Evolutionary conservation across 2,113 vertebrate species (phyloP), one percentile per base, ranked within the genome.

Genomic region (Pholis gunnellus): DNA sequence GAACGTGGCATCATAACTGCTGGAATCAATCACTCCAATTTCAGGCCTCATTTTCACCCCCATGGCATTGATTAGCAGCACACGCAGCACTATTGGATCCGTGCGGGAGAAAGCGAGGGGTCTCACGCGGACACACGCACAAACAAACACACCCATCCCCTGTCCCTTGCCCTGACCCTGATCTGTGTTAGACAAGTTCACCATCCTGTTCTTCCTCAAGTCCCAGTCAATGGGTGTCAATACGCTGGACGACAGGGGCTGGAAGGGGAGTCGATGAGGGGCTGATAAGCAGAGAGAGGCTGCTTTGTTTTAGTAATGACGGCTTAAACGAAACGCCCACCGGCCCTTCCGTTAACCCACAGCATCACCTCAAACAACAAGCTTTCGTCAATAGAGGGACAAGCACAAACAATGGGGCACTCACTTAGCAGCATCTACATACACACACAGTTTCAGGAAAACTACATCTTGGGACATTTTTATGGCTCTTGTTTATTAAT

Each of bases 301-400:
- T 92, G 92, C 93, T 95, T 95, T 96, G 95, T 95, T 95, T 95
- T 91, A 93, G 92, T 95, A 95, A 95, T 95, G 94, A 94, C 50
- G 90, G 92, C 94, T 94, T 95, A 95, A 94, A 94, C 72, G 46
- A 85, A 85, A 88, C 64, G 54, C 81, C 82, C 81, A 65, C 1
- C n/a, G 75, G 73, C 82, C 68, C 84, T 75, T 76, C 82, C 46
- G 69, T 88, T 88, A 90, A 92, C 86, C 90, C 81, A 59, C 71
- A 25, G 66, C 88, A 9, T 84, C 92, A 83, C 90, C 89, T 91
- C 90, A 88, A 90, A 91, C 91, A 93, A 84, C 77, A 85, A 68
- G 84, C 79, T 25, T 69, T 27, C 88, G 77, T 94, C 93, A 80
- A 92, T 93, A 89, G 76, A 61, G 71, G 50, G 68, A 83, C 60